phyloP scores from a whole-genome alignment of 2,888 invertebrate genomes.

The Amiota communis region DNA sequence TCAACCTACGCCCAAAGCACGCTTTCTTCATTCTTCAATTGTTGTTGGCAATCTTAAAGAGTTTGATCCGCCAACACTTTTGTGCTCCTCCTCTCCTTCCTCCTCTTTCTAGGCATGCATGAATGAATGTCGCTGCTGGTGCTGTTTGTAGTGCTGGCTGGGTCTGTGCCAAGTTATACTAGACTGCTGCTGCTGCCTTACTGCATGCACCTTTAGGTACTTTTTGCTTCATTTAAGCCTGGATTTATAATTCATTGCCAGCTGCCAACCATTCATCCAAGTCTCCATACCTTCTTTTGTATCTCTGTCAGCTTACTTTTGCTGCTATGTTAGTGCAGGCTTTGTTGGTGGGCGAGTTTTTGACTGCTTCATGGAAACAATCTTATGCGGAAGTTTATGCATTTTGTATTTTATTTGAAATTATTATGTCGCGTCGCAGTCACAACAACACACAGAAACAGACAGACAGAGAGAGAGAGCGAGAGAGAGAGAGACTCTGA shows the following conservation, averaged over 20 bases:
- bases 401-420: conserved; percentile 67
- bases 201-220: conserved; percentile 40
- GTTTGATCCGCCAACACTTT: neutral
- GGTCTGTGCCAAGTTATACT: conserved; percentile 6
- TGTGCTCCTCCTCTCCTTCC: neutral
- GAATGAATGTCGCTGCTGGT: neutral
- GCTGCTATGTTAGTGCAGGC: conserved; percentile 30
- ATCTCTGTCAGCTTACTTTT: conserved; percentile 10
- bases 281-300: conserved; percentile 31
- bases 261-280: conserved; percentile 37
- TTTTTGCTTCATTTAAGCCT: conserved; percentile 63
- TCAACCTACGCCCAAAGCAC: no score
- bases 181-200: conserved; percentile 44
- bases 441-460: neutral
- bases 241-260: conserved; percentile 69
- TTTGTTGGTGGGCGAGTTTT: conserved; percentile 33
- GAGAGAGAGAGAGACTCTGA: neutral
- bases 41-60: no score
- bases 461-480: no score
- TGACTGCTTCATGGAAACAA: conserved; percentile 50
- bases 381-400: conserved; percentile 55
- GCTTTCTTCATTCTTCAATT: no score
- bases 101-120: conserved; percentile 4
- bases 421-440: conserved; percentile 65
- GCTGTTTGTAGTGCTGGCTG: neutral